Base-by-base conservation (phyloP, 2,888 invertebrate genomes). In the Operophtera brumata region DNA sequence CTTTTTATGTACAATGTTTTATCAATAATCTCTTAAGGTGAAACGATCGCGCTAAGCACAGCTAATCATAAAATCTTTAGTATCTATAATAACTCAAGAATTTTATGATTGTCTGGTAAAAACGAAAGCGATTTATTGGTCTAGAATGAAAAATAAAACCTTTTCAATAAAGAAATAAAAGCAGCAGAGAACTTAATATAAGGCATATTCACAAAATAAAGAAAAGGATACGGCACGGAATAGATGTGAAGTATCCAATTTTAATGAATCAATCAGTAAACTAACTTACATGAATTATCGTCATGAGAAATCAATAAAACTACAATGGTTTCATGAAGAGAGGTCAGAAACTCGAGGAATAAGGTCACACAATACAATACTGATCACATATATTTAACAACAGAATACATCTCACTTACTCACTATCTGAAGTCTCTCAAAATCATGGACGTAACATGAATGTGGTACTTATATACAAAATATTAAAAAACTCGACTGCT, bases 21-120 rank as follows among this genome's bases (percentile, higher is more conserved):
- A 80, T 80, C 81, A 80, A 84, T 80, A 70, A 78, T 82, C 64
- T 75, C 75, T 82, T 78, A 65, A 72, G 69, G 65, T 67, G 62
- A 73, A 80, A 76, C 69, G 80, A 75, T 79, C 66, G 75, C 77
- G 77, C 77, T 50, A 46, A 70, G 66, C 65, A 66, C 58, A 69
- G 72, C 75, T 80, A 78, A 84, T 78, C 77, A 81, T 82, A 85
- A 85, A 61, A 59, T 42, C 28, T 62, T 64, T 54, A 60, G 56
- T 57, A 57, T 46, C 69, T 56, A 62, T 77, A 77, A 77, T 65
- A 70, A 50, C 53, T 58, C 54, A n/a, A 45, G 26, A 64, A 65
- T 77, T 80, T 80, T 80, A 82, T 72, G 75, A 69, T 60, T 62
- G 62, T 62, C 62, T 62, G 60, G 65, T 72, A 73, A 73, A 75